phyloP scores from a whole-genome alignment of 2,888 invertebrate genomes.

The Ypsolopha sequella region DNA sequence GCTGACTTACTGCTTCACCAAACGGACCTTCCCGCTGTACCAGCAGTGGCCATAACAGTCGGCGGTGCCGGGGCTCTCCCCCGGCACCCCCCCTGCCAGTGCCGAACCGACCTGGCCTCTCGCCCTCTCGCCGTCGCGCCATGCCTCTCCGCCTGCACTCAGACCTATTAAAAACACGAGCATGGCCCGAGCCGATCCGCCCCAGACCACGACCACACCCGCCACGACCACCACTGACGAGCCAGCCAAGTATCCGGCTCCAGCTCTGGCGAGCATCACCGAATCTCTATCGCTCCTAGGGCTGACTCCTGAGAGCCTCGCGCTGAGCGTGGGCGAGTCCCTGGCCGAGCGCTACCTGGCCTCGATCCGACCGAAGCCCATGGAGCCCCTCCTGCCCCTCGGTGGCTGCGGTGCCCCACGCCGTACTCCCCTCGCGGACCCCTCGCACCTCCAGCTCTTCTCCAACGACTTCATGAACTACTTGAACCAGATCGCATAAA shows the following conservation, averaged over 20 bases:
- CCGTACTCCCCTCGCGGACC: constrained; percentile 28
- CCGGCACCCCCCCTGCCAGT: constrained; percentile 55
- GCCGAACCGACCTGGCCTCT: constrained; percentile 40
- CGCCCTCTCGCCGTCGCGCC: constrained; percentile 50
- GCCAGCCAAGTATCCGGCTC: constrained; percentile 33
- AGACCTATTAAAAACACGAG: constrained; percentile 66
- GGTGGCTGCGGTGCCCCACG: constrained; percentile 37
- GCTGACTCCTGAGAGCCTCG: constrained; percentile 51
- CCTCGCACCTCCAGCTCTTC: constrained; percentile 68
- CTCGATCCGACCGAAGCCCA: constrained; percentile 47
- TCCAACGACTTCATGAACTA: constrained; percentile 74
- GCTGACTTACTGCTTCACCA: constrained; percentile 85
- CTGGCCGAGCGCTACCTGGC: constrained; percentile 56
- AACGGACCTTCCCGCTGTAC: constrained; percentile 76
- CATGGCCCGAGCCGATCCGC: constrained; percentile 44
- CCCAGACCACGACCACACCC: constrained; percentile 11
- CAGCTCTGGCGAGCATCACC: constrained; percentile 49
- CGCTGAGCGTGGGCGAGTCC: constrained; percentile 59
- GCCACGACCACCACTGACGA: constrained; percentile 29
- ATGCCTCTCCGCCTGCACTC: constrained; percentile 52
- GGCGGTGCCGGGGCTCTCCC: constrained; percentile 76
- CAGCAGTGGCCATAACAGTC: constrained; percentile 92
- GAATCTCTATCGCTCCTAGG: constrained; percentile 58
- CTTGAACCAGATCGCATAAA: constrained; percentile 71
- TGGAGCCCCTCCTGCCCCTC: constrained; percentile 18